These are phyloP conservation scores for Nomada fabriciana DNA, from an alignment of 2,888 invertebrate genomes.

Conservation along the genomic window DNA sequence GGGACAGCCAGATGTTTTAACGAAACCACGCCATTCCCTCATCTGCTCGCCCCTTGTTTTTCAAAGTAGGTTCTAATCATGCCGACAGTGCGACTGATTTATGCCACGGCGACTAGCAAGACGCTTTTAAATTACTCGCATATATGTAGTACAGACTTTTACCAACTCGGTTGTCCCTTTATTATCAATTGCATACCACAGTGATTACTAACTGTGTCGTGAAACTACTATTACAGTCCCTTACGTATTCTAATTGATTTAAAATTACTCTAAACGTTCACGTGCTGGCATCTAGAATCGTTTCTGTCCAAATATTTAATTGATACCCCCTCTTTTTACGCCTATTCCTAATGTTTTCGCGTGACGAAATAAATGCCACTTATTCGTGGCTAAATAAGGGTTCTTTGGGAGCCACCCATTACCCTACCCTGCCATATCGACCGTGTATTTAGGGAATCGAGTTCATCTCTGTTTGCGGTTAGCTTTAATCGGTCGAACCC, in stretches of 20 bases:
- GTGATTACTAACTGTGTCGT: conserved; percentile 34
- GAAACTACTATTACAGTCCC: background rate
- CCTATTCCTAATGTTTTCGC: background rate
- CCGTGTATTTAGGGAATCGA: conserved; percentile 39
- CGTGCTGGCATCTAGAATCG: background rate
- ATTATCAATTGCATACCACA: conserved; percentile 59
- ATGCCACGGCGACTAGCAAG: conserved; percentile 23
- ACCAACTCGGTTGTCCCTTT: conserved; percentile 23
- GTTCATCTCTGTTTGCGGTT: conserved; percentile 57
- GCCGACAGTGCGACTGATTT: conserved; percentile 45
- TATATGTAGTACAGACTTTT: conserved; percentile 8
- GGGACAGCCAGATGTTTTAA: conserved; percentile 36
- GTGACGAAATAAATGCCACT: conserved; percentile 29
- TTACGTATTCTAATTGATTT: background rate
- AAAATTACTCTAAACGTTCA: background rate
- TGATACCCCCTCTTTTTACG: background rate
- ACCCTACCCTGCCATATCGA: conserved; percentile 15
- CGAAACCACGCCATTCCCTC: background rate
- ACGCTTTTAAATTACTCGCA: conserved; percentile 29
- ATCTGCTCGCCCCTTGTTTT: conserved; percentile 16
- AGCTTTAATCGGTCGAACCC: conserved; percentile 54
- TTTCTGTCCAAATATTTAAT: background rate
- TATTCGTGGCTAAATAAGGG: conserved; percentile 43
- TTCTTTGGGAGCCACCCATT: conserved; percentile 17
- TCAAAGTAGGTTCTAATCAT: conserved; percentile 43